phyloP scores from a whole-genome alignment of 2,888 invertebrate species.

The Sphaerophoria rueppellii region DNA sequence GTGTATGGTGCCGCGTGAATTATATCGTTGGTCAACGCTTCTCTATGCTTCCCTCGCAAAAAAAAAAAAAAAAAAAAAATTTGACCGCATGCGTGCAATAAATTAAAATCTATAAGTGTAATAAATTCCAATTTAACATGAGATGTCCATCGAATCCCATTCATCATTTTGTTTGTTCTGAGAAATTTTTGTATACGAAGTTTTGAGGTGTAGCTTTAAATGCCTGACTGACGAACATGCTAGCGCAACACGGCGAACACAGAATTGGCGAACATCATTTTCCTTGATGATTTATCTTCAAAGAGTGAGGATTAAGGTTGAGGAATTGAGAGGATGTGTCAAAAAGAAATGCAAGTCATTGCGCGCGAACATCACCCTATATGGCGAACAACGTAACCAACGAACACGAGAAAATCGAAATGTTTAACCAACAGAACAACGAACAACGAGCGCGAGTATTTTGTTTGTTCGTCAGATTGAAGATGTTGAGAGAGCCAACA shows the following conservation, averaged over 20 bases:
- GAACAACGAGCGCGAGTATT: too few species aligned
- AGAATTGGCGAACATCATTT: too few species aligned
- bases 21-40: slow-evolving; percentile 14
- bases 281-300: too few species aligned
- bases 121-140: slow-evolving; percentile 74
- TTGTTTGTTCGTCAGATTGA: too few species aligned
- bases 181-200: neutral
- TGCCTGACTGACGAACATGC: neutral
- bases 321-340: too few species aligned
- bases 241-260: neutral
- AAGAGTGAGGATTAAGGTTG: too few species aligned
- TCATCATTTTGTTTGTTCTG: slow-evolving; percentile 66
- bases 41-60: slow-evolving; percentile 15
- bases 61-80: slow-evolving; percentile 38
- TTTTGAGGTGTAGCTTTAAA: neutral
- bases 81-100: slow-evolving; percentile 71
- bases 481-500: too few species aligned
- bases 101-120: slow-evolving; percentile 70
- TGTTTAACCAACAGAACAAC: too few species aligned
- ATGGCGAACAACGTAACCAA: too few species aligned
- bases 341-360: too few species aligned
- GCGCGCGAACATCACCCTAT: too few species aligned
- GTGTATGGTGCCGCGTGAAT: neutral
- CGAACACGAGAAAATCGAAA: too few species aligned
- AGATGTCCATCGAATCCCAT: slow-evolving; percentile 74